Percentiles rank a stretch among this genome's conserved stretches.
Evolutionary conservation across 2,797 vertebrate species (phyloP).

Genomic region (Siniperca scherzeri): DNA sequence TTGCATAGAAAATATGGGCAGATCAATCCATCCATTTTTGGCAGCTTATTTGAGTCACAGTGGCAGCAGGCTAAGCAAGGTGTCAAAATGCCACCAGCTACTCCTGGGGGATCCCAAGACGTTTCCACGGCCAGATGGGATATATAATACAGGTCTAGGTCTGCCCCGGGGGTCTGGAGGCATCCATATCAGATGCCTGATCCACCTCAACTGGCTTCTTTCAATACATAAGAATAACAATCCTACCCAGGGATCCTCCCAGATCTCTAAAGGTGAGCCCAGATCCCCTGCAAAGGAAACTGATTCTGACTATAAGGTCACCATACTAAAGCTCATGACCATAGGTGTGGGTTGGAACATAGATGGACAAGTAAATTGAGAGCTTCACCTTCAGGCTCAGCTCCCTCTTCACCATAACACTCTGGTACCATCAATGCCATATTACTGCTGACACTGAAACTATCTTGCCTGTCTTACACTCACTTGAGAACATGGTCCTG

Average conservation of each 20-base stretch:
- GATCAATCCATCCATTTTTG: too few relatives aligned
- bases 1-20: background rate
- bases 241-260: background rate
- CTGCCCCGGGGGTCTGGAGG: background rate
- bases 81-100: background rate
- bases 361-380: too few relatives aligned
- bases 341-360: too few relatives aligned
- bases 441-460: too few relatives aligned
- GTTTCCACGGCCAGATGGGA: background rate
- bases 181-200: background rate
- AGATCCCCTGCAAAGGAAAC: too few relatives aligned
- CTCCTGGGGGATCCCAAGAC: background rate
- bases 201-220: background rate
- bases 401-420: too few relatives aligned
- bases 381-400: too few relatives aligned
- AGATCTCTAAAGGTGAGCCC: background rate
- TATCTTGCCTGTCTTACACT: too few relatives aligned
- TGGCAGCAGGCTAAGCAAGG: background rate
- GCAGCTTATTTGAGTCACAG: background rate
- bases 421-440: too few relatives aligned
- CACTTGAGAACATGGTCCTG: too few relatives aligned
- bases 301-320: too few relatives aligned
- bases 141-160: background rate
- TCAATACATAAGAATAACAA: background rate
- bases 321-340: too few relatives aligned